Conservation (phyloP, 2,888 invertebrate species). For the Ochropleura leucogaster region DNA sequence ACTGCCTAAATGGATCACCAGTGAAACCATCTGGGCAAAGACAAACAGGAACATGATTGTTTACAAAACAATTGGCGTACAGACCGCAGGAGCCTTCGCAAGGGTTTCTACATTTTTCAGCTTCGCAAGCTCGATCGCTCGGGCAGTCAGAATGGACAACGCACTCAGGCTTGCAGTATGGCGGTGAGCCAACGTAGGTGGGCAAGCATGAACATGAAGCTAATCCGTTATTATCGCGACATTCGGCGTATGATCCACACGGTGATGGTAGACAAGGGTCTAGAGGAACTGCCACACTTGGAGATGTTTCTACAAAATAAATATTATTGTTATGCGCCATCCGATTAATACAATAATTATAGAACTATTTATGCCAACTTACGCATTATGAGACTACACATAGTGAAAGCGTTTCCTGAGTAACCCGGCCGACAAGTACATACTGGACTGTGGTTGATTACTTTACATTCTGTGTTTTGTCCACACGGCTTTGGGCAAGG, state of each 20-base stretch:
- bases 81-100: constrained; percentile 93
- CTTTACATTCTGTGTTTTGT: constrained; percentile 92
- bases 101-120: constrained; percentile 93
- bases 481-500: constrained; percentile 93
- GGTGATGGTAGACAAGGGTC: constrained; percentile 94
- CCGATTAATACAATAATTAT: not conserved
- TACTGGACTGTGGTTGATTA: constrained; percentile 93
- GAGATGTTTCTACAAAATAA: constrained; percentile 76
- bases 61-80: constrained; percentile 92
- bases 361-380: constrained; percentile 71
- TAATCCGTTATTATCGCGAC: constrained; percentile 92
- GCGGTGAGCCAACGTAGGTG: constrained; percentile 92
- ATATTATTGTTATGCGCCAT: constrained; percentile 11
- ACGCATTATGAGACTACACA: constrained; percentile 91
- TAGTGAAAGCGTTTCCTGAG: constrained; percentile 93
- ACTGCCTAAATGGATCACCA: constrained; percentile 93
- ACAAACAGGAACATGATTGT: constrained; percentile 94
- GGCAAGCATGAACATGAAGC: constrained; percentile 93
- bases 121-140: constrained; percentile 92
- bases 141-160: constrained; percentile 92
- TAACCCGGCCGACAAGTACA: constrained; percentile 93
- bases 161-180: constrained; percentile 92
- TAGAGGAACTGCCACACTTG: constrained; percentile 79
- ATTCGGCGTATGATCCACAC: constrained; percentile 94
- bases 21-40: constrained; percentile 92